Conservation (phyloP, 2,888 invertebrate genomes). For the Calephelis perditalis region DNA sequence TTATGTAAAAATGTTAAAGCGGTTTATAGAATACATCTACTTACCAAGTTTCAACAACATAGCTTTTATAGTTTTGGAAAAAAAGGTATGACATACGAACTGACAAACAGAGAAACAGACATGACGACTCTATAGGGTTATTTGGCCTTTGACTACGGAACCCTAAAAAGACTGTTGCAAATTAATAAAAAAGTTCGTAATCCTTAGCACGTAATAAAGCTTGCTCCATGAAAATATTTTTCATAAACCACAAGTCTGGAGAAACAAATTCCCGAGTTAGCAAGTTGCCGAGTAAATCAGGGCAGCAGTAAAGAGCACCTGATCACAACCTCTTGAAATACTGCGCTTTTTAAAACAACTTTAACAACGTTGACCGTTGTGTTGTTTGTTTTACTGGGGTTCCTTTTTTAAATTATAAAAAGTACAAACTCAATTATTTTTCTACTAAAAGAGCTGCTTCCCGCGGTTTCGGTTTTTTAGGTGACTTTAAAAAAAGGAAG, state of each 20-base stretch:
- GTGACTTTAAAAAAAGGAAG: too few relatives aligned
- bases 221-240: constrained; percentile 26
- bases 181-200: constrained; percentile 14
- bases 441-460: too few relatives aligned
- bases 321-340: constrained; percentile 38
- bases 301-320: constrained; percentile 37
- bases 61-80: too few relatives aligned
- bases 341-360: constrained; percentile 23
- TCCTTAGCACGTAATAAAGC: constrained; percentile 11
- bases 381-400: constrained; percentile 24
- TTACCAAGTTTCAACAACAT: too few relatives aligned
- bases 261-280: constrained; percentile 29
- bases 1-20: too few relatives aligned
- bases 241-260: constrained; percentile 24
- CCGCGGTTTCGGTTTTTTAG: too few relatives aligned
- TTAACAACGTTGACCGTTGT: constrained; percentile 7
- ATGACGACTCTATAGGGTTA: too few relatives aligned
- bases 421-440: too few relatives aligned
- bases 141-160: too few relatives aligned
- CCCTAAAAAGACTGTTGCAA: constrained; percentile 1
- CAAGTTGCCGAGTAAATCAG: constrained; percentile 40
- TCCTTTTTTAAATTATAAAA: constrained; percentile 19
- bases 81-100: too few relatives aligned
- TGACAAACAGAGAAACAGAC: too few relatives aligned
- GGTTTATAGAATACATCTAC: too few relatives aligned